Base-by-base conservation (phyloP, 2,113 vertebrate species). In the Sylvilagus bachmani region DNA sequence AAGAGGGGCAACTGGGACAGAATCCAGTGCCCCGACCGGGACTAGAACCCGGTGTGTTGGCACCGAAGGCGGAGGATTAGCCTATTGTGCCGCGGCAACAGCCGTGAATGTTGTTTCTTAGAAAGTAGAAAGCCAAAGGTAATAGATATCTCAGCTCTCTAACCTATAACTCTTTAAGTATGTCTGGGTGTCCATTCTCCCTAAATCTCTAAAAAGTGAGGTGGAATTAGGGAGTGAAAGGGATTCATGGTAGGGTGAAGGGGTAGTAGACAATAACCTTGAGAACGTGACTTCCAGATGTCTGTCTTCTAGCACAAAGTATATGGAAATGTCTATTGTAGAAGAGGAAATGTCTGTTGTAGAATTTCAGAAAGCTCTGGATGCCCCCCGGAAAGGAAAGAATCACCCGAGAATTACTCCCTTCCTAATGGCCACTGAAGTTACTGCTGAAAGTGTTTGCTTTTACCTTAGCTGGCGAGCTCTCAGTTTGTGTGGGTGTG, bases 401-500 rank as follows among this genome's bases (percentile, higher is more conserved):
- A n/a, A 79, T 91, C 19, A 66, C 51, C 55, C 80, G 31, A 51
- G 31, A 77, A 22, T 44, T 44, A 44, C 44, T 44, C 44, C 44
- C 67, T 93, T 67, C 24, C 44, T 86, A 49, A 61, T 89, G 66
- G 25, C 33, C 33, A 53, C 70, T 84, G 13, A 84, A 84, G 77
- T 94, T 86, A 82, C 51, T 77, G 86, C 83, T 92, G 77, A 93
- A 94, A 94, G 69, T 55, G 19, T 77, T 93, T 89, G n/a, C 51
- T 92, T 95, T 96, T 91, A 58, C 55, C 90, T 96, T 87, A 83
- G 74, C 51, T 25, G 86, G 71, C 86, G 94, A 78, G 67, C 61
- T 86, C 61, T 17, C 4, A 0, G 12, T 74, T 74, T 89, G 51
- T 79, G 17, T 92, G 61, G 38, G 27, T 87, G 33, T 13, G 87